A percentile compares a stretch with the other conserved stretches of the same genome.
Conservation (phyloP, 2,113 vertebrate genomes). For the Mesembrinibis cayennensis region DNA sequence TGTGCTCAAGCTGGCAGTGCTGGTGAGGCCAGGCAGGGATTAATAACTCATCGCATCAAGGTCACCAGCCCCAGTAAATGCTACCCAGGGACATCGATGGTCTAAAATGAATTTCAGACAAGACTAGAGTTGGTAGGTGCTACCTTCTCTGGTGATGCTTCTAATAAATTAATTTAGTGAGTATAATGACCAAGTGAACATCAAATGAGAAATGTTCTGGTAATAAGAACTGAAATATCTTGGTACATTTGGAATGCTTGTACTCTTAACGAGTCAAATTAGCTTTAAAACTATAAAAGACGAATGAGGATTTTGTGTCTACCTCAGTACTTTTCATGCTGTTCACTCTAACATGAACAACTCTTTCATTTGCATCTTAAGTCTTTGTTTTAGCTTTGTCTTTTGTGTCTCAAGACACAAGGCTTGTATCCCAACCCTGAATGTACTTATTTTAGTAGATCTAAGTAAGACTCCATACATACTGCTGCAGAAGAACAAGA, state of each 20-base stretch:
- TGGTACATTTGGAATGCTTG: not conserved
- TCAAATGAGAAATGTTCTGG: not conserved
- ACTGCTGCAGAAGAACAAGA: not conserved
- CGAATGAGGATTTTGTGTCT: not conserved
- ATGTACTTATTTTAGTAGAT: not conserved
- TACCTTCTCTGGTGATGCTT: not conserved
- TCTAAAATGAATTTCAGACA: not conserved
- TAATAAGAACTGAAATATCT: not conserved
- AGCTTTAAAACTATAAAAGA: not conserved
- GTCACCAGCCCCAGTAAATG: not conserved
- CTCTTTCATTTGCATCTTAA: not conserved
- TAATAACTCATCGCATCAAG: not conserved
- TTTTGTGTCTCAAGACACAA: not conserved
- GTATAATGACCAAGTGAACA: not conserved
- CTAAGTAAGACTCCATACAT: not conserved
- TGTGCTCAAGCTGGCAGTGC: not conserved
- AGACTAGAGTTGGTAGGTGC: not conserved
- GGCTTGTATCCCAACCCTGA: not conserved
- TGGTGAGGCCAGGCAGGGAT: not conserved
- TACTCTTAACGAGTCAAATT: not conserved
- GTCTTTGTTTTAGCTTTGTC: not conserved
- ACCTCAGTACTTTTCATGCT: not conserved
- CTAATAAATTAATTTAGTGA: not conserved
- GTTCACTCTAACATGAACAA: not conserved
- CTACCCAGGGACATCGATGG: not conserved